Base-by-base conservation (phyloP, 2,888 invertebrate species). In the Trissonchulus latispiculum region DNA sequence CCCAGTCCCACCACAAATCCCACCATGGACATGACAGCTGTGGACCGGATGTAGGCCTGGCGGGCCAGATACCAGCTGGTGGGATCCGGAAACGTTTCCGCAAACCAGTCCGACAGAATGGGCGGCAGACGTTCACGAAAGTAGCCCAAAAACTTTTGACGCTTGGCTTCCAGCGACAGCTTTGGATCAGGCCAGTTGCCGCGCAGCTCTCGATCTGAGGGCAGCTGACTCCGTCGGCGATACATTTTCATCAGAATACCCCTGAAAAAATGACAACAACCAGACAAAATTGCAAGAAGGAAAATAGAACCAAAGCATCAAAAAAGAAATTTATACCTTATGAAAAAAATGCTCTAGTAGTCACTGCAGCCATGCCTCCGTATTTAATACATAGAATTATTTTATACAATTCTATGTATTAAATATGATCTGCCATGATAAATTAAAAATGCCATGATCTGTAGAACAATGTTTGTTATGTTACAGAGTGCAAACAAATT, bases 101-200 rank as follows among this genome's bases (percentile, higher is more conserved):
- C 87, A 83, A 95, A 95, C 96, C 96, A 99, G 81, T 94, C 91
- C 28, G 90, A 89, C 80, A 97, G 90, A 18, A 96, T 89, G 0
- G 94, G 90, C 8, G 95, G 95, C 85, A 68, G 36, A 35, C 33
- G 69, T 35, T 36, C 69, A 15, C 31, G 36, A 33, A 68, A 36
- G 36, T 3, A 33, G 33, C 35, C n/a, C n/a, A 32, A n/a, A 33
- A 68, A 68, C 8, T 15, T n/a, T 68, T n/a, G 2, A 2, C 31
- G 36, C 3, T n/a, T 2, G n/a, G 31, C 69, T 23, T 33, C 36
- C 36, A 68, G n/a, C n/a, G 69, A n/a, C 18, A 3, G 2, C 3
- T 23, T 68, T 15, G 8, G 8, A 48, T 48, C 8, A 23, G 48
- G 48, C 48, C 48, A 48, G 48, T 48, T 48, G 48, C 23, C 23